Conservation (phyloP, 2,888 invertebrate genomes). For the Antheraea assamensis region DNA sequence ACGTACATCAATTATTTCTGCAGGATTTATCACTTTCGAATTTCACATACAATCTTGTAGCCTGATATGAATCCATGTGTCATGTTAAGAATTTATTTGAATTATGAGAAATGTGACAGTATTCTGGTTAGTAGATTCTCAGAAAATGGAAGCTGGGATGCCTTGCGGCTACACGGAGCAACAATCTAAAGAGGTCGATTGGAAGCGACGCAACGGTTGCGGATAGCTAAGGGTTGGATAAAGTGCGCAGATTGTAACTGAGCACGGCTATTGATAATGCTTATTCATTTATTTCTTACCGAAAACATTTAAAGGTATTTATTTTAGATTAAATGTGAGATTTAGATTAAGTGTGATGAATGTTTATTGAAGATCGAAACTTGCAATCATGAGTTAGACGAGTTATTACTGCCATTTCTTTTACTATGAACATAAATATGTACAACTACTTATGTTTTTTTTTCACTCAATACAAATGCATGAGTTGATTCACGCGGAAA, state of each 20-base stretch:
- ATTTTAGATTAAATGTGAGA: no score
- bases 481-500: no score
- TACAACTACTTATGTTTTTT: no score
- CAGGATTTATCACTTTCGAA: conserved; percentile 15
- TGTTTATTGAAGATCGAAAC: no score
- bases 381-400: no score
- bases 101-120: not conserved
- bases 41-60: not conserved
- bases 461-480: no score
- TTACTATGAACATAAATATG: no score
- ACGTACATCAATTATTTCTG: conserved; percentile 9
- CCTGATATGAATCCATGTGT: not conserved
- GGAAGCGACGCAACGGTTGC: no score
- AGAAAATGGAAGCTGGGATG: not conserved
- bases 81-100: not conserved
- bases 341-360: no score
- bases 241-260: not conserved
- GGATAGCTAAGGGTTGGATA: no score
- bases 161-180: no score
- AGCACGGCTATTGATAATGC: not conserved
- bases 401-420: no score
- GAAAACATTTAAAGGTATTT: not conserved
- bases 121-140: not conserved
- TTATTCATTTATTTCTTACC: not conserved
- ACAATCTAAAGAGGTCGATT: not conserved